phyloP scores from a whole-genome alignment of 2,113 vertebrate genomes.

The Poicephalus gulielmi region DNA sequence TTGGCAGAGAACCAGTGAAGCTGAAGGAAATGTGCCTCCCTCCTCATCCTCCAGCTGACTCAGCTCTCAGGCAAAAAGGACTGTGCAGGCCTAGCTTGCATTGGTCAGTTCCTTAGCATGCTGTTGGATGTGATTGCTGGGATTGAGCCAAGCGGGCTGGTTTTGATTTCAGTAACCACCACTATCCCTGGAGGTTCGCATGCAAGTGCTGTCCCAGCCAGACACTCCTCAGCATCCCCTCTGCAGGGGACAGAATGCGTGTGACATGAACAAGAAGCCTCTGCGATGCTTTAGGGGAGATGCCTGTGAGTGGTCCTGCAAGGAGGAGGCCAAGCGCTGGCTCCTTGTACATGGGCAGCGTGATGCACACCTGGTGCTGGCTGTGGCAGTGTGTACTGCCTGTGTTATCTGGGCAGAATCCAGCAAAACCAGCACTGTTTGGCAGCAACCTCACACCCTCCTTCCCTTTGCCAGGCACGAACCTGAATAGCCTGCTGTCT shows the following conservation, averaged over 20 bases:
- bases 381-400: background rate
- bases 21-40: background rate
- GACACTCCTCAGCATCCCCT: background rate
- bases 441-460: background rate
- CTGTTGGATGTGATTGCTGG: background rate
- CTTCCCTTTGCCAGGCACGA: background rate
- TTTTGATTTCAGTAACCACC: background rate
- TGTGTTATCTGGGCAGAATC: background rate
- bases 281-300: background rate
- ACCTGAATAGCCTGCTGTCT: background rate
- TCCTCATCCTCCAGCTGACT: background rate
- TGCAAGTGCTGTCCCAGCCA: background rate
- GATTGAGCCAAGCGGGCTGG: background rate
- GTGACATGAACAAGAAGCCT: rapidly evolving
- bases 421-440: background rate
- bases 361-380: background rate
- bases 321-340: background rate
- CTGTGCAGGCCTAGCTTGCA: background rate
- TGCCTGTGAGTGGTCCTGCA: background rate
- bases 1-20: background rate
- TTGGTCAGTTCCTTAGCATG: background rate
- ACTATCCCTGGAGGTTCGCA: background rate
- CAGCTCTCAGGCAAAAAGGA: background rate
- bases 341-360: background rate
- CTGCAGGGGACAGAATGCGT: background rate